Evolutionary conservation across 2,888 invertebrate genomes (phyloP), one percentile per base, ranked within the genome.

Genomic region (Baccha elongata): DNA sequence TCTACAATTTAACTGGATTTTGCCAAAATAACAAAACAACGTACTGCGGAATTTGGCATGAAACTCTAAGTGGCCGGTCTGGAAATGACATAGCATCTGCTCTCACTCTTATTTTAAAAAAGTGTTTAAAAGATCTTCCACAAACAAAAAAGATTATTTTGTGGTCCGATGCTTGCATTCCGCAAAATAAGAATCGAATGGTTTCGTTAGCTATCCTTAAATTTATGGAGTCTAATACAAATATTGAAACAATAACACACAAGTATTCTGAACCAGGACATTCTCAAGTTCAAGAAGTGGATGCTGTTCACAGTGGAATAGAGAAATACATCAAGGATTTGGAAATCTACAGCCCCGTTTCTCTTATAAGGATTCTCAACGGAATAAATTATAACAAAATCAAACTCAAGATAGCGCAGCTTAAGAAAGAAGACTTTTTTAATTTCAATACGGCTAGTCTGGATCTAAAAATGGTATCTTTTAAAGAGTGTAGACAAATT

Each of bases 31-130:
- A 35, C 35, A 35, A 35, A 35, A 29, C 7, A 11, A 52, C 32
- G 15, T 52, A 52, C 19, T 52, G 17, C 13, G 29, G 19, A 60
- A 29, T 44, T 17, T 60, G 60, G 60, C 29, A 60, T 7, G 44
- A 44, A 44, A 44, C 60, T 21, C 44, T 60, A 13, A 44, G 29
- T 19, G 44, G 60, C 10, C 60, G 44, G 6, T 60, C 44, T 10
- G 60, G 42, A 53, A 37, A 53, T 53, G 53, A 53, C 37, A 53
- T 53, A 53, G 19, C 21, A 37, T 53, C 53, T 29, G 17, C 8
- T 8, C 50, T 50, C 50, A 50, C 50, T 3, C n/a, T 50, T 26
- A 52, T 52, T 52, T 19, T 15, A 7, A 17, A 17, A 35, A 52
- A 50, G 2, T 13, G 23, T 26, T 23, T 48, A 50, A 50, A 26